Evolutionary conservation across 2,113 vertebrate genomes (phyloP).

Genomic region (Oreotrochilus melanogaster): DNA sequence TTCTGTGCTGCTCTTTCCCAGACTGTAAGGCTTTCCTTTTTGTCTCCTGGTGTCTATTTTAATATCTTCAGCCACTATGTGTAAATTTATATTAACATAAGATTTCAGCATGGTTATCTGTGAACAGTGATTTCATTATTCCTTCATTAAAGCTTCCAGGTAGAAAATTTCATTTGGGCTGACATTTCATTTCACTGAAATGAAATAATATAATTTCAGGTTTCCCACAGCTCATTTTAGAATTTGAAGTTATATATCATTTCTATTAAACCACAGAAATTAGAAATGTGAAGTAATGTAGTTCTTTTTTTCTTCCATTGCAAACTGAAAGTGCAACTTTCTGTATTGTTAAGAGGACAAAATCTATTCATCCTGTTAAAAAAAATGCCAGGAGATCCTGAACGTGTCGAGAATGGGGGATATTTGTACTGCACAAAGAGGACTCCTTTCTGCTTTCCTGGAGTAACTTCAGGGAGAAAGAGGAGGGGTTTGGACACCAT

Average conservation of each 20-base stretch:
- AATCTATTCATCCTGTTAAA: not conserved
- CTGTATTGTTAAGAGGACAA: not conserved
- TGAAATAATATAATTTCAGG: not conserved
- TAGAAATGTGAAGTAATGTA: not conserved
- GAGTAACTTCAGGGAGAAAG: not conserved
- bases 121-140: not conserved
- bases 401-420: too few species aligned
- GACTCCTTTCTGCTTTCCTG: not conserved
- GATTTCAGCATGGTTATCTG: not conserved
- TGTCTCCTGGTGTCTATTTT: not conserved
- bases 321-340: not conserved
- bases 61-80: not conserved
- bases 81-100: not conserved
- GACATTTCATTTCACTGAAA: not conserved
- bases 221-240: not conserved
- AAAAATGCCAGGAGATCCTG: not conserved
- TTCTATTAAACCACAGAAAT: not conserved
- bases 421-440: not conserved
- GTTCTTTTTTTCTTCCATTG: not conserved
- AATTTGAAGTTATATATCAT: not conserved
- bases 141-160: not conserved
- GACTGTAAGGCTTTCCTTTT: not conserved
- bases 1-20: not conserved
- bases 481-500: not conserved
- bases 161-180: not conserved